Conservation (phyloP, 2,888 invertebrate species). For the Drosophila anceps region DNA sequence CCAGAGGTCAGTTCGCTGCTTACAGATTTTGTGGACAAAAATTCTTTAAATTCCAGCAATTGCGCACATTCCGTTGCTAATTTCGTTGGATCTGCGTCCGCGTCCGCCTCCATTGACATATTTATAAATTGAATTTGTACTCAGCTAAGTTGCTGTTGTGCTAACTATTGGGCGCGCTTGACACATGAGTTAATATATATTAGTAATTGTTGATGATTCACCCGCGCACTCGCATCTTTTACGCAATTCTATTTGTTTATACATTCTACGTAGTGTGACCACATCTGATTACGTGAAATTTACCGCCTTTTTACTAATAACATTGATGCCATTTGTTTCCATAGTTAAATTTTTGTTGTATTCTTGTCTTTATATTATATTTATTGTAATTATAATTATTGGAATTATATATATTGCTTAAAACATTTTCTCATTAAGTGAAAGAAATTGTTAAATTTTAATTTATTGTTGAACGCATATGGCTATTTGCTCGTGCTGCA, state of each 20-base stretch:
- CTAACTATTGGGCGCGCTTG: slow-evolving; percentile 10
- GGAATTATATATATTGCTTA: background rate
- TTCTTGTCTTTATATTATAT: no score
- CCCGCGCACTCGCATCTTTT: slow-evolving; percentile 55
- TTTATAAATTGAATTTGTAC: slow-evolving; percentile 12
- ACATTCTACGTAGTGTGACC: slow-evolving; percentile 38
- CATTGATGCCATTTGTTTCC: background rate
- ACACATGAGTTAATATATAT: slow-evolving; percentile 45
- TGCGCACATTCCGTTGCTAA: slow-evolving; percentile 62
- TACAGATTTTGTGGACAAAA: slow-evolving; percentile 48
- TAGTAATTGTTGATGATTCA: slow-evolving; percentile 59
- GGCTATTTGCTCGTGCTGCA: no score
- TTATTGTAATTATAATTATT: no score
- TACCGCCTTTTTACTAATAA: background rate
- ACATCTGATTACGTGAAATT: background rate
- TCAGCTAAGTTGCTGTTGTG: slow-evolving; percentile 36
- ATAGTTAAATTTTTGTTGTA: background rate
- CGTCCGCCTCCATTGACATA: slow-evolving; percentile 57
- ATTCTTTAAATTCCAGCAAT: slow-evolving; percentile 71
- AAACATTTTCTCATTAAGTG: no score
- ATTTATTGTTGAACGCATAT: background rate
- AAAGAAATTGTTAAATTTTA: background rate
- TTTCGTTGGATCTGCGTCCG: slow-evolving; percentile 26
- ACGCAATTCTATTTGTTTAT: slow-evolving; percentile 69
- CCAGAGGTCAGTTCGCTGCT: slow-evolving; percentile 49